These are phyloP conservation scores for Drosophila leontia DNA, from an alignment of 1,140 invertebrate genomes.

Conservation along the genomic window DNA sequence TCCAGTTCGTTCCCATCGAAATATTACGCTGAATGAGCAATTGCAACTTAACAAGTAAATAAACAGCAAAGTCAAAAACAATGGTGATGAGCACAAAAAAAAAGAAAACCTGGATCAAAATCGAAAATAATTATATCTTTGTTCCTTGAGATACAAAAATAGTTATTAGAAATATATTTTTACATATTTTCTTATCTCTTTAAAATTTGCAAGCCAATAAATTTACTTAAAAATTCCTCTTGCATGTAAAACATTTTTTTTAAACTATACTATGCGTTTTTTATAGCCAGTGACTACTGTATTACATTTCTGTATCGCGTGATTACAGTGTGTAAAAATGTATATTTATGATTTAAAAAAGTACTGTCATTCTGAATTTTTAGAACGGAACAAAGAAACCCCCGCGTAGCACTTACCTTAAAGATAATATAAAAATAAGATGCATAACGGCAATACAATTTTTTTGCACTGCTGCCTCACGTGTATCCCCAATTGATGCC, in stretches of 20 bases:
- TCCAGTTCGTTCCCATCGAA: slow-evolving; percentile 33
- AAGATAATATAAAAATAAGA: background rate
- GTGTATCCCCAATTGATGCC: background rate
- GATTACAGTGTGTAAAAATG: background rate
- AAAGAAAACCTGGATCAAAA: background rate
- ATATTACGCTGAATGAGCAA: slow-evolving; percentile 10
- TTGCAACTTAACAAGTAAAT: slow-evolving; percentile 15
- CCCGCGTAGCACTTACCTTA: background rate
- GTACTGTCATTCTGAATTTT: background rate
- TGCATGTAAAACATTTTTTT: background rate
- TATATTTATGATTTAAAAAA: background rate
- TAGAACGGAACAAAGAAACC: background rate
- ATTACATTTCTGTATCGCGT: background rate
- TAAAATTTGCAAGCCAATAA: background rate
- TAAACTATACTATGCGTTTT: background rate
- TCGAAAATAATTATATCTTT: background rate
- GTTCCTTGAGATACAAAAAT: too few relatives aligned
- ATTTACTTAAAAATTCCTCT: background rate
- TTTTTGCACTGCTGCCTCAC: background rate
- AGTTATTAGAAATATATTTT: background rate
- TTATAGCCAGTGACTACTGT: background rate
- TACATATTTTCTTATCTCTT: background rate
- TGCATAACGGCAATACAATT: background rate
- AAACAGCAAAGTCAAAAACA: slow-evolving; percentile 11
- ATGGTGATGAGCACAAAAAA: slow-evolving; percentile 2